Percentiles rank a stretch among this genome's conserved stretches.
Conservation (phyloP, 2,797 vertebrate species). For the Tapirus indicus region DNA sequence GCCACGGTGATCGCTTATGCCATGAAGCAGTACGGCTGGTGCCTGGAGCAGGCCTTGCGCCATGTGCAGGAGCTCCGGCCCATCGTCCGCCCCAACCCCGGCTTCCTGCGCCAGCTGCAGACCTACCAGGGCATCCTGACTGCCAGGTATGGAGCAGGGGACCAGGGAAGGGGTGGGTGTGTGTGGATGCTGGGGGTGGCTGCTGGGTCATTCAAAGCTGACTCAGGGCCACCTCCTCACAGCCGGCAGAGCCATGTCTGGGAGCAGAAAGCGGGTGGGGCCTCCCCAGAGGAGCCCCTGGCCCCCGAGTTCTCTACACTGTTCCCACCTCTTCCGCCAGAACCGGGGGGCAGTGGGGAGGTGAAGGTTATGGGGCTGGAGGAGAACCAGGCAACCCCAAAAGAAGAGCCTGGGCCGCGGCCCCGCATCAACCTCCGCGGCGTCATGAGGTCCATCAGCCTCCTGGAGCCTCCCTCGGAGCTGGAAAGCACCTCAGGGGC, state of each 20-base stretch:
- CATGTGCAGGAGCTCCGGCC: constrained; percentile 92
- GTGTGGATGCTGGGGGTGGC: fast-evolving
- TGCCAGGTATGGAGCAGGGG: constrained; percentile 90
- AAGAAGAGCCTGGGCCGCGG: constrained; percentile 78
- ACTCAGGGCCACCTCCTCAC: constrained; percentile 73
- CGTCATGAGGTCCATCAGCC: constrained; percentile 96
- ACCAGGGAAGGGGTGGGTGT: fast-evolving
- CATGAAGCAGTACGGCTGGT: constrained; percentile 96
- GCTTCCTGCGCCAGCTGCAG: constrained; percentile 96
- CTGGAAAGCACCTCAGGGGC: constrained; percentile 14
- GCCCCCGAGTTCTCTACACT: constrained; percentile 46
- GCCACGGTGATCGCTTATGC: constrained; percentile 96
- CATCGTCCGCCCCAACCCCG: constrained; percentile 94
- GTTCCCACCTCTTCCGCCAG: constrained; percentile 27
- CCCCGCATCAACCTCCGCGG: constrained; percentile 95
- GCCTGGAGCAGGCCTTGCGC: constrained; percentile 91
- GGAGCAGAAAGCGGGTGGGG: constrained; percentile 86
- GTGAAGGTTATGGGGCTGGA: not conserved
- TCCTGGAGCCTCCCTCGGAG: constrained; percentile 85
- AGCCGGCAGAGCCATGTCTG: constrained; percentile 95
- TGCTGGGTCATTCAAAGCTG: not conserved
- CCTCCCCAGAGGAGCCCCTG: constrained; percentile 72
- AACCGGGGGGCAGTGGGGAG: constrained; percentile 70
- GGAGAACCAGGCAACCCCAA: not conserved
- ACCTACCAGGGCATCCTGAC: constrained; percentile 96